Base-by-base conservation (phyloP, 2,797 vertebrate genomes). In the Poeciliopsis gracilis region DNA sequence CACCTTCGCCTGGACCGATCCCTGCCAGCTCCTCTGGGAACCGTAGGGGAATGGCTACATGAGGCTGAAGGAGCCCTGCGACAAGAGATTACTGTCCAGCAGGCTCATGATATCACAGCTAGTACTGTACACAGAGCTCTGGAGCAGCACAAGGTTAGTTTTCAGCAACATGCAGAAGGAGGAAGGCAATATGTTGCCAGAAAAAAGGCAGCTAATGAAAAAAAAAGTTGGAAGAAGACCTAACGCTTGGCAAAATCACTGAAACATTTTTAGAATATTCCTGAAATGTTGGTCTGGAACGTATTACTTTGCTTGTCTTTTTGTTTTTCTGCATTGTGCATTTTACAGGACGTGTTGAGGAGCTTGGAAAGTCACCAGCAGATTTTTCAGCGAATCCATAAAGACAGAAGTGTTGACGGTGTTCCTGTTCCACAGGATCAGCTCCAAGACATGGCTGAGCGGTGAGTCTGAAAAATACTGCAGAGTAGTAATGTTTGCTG, bases 401-500 rank as follows among this genome's bases (percentile, higher is more conserved):
- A 94, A 86, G 96, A 97, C 92, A 95, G 95, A 84, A 96, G 96
- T 92, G 96, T 98, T 82, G 97, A 96, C 76, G 97, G 97, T 72
- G 96, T 98, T 72, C 94, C 97, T 16, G 93, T 98, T 90, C 97
- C 97, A 38, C 84, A 94, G 36, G 97, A 99, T 49, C 98, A 99
- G 79, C 94, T 98, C 85, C 97, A 98, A 88, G 98, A 98, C 90
- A 97, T 98, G 95, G 97, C 97, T 69, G 97, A 98, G 90, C 97
- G 98, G 98, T 98, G 94, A 51, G 38, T 57, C 70, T 43, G 33
- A 41, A 46, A 72, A 49, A 76, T 1, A 77, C 5, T n/a, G 36
- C 12, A 5, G 53, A 16, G 2, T 30, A 13, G n/a, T 53, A 43
- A 61, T 49, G 46, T 77, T 76, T 81, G 2, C 55, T 81, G 41